phyloP scores from a whole-genome alignment of 2,797 vertebrate species.

The Bufotes viridis region DNA sequence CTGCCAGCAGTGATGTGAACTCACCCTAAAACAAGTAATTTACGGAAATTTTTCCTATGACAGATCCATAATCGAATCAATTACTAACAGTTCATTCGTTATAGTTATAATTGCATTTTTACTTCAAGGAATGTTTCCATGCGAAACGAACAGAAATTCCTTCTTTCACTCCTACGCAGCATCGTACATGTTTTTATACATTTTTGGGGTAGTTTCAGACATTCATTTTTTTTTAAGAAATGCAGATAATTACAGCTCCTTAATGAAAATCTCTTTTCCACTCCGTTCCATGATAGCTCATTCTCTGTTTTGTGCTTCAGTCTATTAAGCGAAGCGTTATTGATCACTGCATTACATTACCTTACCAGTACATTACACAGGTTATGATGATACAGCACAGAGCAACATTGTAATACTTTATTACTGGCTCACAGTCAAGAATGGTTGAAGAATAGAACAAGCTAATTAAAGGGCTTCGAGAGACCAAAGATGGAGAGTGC shows the following conservation, averaged over 20 bases:
- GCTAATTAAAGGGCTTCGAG: not conserved
- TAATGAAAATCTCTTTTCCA: too few relatives aligned
- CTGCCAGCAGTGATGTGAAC: too few relatives aligned
- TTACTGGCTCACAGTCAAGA: not conserved
- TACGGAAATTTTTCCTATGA: too few relatives aligned
- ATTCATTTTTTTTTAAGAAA: not conserved
- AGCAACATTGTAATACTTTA: too few relatives aligned
- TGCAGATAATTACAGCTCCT: conserved; percentile 19
- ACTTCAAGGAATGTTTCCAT: not conserved
- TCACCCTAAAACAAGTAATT: too few relatives aligned
- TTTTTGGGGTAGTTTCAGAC: not conserved
- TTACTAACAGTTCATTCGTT: not conserved
- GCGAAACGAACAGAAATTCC: not conserved
- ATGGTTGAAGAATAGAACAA: not conserved
- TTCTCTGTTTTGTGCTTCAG: not conserved
- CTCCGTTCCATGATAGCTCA: not conserved
- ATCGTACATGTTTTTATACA: not conserved
- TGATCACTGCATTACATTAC: too few relatives aligned
- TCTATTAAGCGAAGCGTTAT: not conserved
- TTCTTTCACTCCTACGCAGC: not conserved
- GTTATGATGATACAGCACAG: not conserved
- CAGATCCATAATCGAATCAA: not conserved
- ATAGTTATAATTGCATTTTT: not conserved
- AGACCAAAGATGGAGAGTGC: not conserved
- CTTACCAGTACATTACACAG: not conserved